Base-by-base conservation (phyloP, 1,140 invertebrate species). In the Cotesia vestalis region DNA sequence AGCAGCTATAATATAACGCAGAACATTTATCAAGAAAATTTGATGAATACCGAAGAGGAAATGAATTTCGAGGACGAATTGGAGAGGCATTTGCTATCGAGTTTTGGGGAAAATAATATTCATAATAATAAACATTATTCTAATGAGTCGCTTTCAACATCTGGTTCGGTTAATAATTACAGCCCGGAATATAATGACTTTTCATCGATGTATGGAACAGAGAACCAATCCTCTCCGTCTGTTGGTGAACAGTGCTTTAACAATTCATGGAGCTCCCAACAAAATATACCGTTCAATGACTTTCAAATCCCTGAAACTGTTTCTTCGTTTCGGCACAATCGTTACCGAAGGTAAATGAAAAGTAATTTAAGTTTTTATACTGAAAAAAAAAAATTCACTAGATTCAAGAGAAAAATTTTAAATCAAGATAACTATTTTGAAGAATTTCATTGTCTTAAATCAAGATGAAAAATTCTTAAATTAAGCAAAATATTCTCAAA, bases 271-370 rank as follows among this genome's bases (percentile, higher is more conserved):
- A n/a, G 17, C 55, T 9, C 17, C 14, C n/a, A 5, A 36, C 27
- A 11, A 67, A 27, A 36, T 9, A 27, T 20, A 14, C 52, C 61
- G 3, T 76, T 77, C 20, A 73, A 73, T 14, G 70, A 83, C 3
- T 80, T 78, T 60, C 77, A 79, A 53, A 80, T 81, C 67, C 79
- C 82, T 5, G 70, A 79, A 61, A 70, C 75, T 14, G 74, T 82
- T 2, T 72, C 73, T 0, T 76, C 73, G 0, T 81, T 77, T 27
- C 64, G 62, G 6, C 4, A 71, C 1, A 77, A 14, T 20, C 57
- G 40, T 51, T 57, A 70, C 0, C 73, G 40, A 38, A 78, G 76
- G 80, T 80, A 61, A 73, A 55, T 53, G 1, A 51, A 52, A 3
- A 63, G 6, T 12, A 17, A 35, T 27, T 27, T 27, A 2, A 27